A percentile compares a stretch with the other conserved stretches of the same genome.
phyloP scores from a whole-genome alignment of 2,888 invertebrate species.

The Tinea trinotella region DNA sequence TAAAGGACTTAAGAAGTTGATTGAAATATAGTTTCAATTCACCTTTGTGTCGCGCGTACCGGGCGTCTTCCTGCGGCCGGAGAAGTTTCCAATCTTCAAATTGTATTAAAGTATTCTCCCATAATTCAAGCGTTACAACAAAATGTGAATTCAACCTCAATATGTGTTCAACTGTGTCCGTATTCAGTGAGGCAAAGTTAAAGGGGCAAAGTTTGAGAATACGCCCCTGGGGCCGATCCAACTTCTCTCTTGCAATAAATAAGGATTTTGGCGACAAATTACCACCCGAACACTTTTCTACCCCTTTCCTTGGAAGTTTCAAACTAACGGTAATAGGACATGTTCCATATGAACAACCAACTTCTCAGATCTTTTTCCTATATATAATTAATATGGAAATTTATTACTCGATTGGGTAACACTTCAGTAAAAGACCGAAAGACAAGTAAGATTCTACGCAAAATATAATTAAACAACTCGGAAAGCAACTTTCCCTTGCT shows the following conservation, averaged over 20 bases:
- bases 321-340: conserved; percentile 16
- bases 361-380: not conserved
- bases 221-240: conserved; percentile 64
- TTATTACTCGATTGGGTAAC: too few species aligned
- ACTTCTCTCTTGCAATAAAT: conserved; percentile 68
- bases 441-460: too few species aligned
- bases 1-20: not conserved
- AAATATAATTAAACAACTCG: too few species aligned
- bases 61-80: conserved; percentile 22
- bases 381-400: not conserved
- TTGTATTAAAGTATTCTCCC: conserved; percentile 50
- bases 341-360: conserved; percentile 5
- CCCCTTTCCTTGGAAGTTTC: conserved; percentile 41
- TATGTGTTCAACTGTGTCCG: conserved; percentile 64
- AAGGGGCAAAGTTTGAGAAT: conserved; percentile 64
- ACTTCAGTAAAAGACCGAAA: too few species aligned
- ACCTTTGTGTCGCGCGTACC: not conserved
- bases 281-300: conserved; percentile 62
- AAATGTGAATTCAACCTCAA: conserved; percentile 63
- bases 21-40: conserved; percentile 10
- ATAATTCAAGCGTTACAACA: conserved; percentile 61
- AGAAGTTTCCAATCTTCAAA: conserved; percentile 30
- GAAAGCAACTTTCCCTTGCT: too few species aligned
- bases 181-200: conserved; percentile 64
- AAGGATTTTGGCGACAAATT: conserved; percentile 72